phyloP scores from a whole-genome alignment of 1,140 invertebrate genomes.

The Tetramorium simillimum region DNA sequence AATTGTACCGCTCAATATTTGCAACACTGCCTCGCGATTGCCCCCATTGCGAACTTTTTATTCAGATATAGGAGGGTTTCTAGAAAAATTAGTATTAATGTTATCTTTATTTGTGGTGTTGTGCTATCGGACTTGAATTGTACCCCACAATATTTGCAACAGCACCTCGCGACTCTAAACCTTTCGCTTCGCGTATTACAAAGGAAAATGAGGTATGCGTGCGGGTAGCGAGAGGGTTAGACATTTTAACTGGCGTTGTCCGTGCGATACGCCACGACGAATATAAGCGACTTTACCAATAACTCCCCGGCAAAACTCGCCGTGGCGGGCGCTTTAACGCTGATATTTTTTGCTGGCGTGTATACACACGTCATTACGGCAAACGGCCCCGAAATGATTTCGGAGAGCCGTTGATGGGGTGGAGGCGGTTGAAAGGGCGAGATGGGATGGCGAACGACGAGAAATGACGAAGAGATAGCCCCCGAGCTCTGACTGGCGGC shows the following conservation, averaged over 20 bases:
- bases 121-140: background rate
- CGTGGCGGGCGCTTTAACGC: conserved; percentile 37
- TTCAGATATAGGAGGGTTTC: background rate
- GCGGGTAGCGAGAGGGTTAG: background rate
- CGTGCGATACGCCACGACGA: background rate
- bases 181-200: background rate
- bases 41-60: background rate
- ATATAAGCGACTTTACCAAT: conserved; percentile 18
- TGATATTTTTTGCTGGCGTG: conserved; percentile 28
- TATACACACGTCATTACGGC: conserved; percentile 48
- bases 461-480: conserved; percentile 61
- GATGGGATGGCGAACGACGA: conserved; percentile 15
- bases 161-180: background rate
- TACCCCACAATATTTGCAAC: background rate
- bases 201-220: background rate
- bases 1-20: too few relatives aligned
- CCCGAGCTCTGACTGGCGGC: conserved; percentile 57
- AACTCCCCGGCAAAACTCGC: conserved; percentile 27
- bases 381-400: conserved; percentile 56
- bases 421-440: background rate
- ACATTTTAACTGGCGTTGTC: conserved; percentile 43
- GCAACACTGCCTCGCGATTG: background rate
- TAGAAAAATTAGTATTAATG: background rate
- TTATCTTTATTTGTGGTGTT: too few relatives aligned
- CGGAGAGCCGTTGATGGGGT: conserved; percentile 9